A percentile compares a stretch with the other conserved stretches of the same genome.
phyloP scores from a whole-genome alignment of 2,113 vertebrate genomes.

The Actenoides lindsayi region DNA sequence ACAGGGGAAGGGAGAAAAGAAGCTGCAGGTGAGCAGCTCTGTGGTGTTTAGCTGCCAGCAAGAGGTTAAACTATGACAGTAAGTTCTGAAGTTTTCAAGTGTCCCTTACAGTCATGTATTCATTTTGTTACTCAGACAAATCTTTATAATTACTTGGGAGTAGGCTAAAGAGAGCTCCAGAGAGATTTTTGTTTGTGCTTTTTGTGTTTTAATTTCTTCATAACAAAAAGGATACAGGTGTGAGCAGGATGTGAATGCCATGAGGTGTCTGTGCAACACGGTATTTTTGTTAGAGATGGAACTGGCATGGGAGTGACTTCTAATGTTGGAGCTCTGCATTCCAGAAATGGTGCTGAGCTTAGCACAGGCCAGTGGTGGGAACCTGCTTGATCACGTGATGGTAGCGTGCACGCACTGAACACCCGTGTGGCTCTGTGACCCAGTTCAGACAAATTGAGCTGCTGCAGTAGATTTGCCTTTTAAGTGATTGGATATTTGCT shows the following conservation, averaged over 20 bases:
- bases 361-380: background rate
- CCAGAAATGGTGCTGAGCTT: background rate
- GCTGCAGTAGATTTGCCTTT: background rate
- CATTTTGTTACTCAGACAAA: background rate
- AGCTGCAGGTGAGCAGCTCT: too few relatives aligned
- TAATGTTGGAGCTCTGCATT: background rate
- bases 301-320: background rate
- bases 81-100: background rate
- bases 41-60: too few relatives aligned
- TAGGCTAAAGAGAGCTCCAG: background rate
- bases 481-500: background rate
- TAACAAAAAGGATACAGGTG: background rate
- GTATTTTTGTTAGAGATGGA: background rate
- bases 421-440: background rate
- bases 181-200: background rate
- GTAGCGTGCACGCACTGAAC: background rate
- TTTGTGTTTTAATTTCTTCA: background rate
- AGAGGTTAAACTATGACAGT: too few relatives aligned
- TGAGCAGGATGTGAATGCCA: fast-evolving
- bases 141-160: background rate
- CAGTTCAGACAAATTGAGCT: background rate
- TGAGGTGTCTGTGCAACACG: background rate
- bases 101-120: background rate
- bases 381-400: fast-evolving
- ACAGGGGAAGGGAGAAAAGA: too few relatives aligned